Evolutionary conservation across 1,140 invertebrate genomes (phyloP), one percentile per base, ranked within the genome.

Genomic region (Brachionus sp.): DNA sequence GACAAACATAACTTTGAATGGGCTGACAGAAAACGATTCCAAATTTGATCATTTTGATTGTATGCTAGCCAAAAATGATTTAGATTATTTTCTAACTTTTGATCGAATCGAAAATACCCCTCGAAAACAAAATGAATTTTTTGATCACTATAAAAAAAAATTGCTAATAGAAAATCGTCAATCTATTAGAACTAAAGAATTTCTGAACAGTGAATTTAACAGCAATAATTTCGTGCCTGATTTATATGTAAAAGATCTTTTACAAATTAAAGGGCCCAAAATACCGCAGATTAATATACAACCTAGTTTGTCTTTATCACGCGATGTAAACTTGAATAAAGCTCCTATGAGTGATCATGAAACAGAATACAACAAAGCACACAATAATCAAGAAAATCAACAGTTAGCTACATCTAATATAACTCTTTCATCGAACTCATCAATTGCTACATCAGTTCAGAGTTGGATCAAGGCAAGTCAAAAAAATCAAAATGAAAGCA

Each of bases 401-500:
- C 77, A 37, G 0, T 42, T 80, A 62, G 50, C 23, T n/a, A 80
- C 35, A 42, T 80, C 77, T 19, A 80, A 80, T 80, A 25, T 80
- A 4, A 80, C 77, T 25, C 7, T 80, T 2, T 80, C 77, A 6
- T 80, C 77, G 2, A 66, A 80, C 29, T 80, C 77, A 16, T 80
- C 77, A 3, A 37, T 80, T 25, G 16, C 50, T 16, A 39, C 62
- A 6, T 80, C 77, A 2, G 35, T 42, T 39, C 35, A 25, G 5
- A 70, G 35, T 13, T 19, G n/a, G 16, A 16, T 19, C 3, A 70
- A 39, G 16, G 16, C 16, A 0, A 37, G n/a, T 6, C n/a, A 70
- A 70, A 57, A 57, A 9, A 5, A 5, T 0, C 19, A 35, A 6
- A 16, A 16, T 19, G 37, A 19, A 37, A 39, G 5, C 16, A 39